phyloP scores from a whole-genome alignment of 2,888 invertebrate genomes.

The Sarcophaga carnaria region DNA sequence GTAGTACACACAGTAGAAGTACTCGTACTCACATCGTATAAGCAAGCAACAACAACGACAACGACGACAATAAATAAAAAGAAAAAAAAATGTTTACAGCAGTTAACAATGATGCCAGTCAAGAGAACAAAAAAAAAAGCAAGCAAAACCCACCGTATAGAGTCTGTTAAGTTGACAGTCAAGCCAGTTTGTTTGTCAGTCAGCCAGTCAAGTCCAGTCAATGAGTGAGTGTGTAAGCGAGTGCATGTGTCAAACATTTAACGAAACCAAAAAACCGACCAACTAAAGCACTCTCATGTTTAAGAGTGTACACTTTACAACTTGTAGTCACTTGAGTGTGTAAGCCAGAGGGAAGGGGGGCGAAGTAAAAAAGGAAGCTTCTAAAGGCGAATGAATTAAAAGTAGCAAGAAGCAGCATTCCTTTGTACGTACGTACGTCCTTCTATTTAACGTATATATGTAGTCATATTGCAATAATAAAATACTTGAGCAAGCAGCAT shows the following conservation, averaged over 20 bases:
- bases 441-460: slow-evolving; percentile 33
- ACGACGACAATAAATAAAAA: not conserved
- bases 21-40: not conserved
- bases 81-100: not conserved
- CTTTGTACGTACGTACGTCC: not conserved
- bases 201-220: not conserved
- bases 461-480: slow-evolving; percentile 64
- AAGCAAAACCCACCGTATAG: slow-evolving; percentile 42
- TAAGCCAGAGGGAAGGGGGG: slow-evolving; percentile 18
- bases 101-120: not conserved
- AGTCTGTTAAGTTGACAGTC: no score
- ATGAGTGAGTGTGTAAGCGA: not conserved
- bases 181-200: slow-evolving; percentile 41
- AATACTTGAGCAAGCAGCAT: slow-evolving; percentile 65
- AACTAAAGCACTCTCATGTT: slow-evolving; percentile 54
- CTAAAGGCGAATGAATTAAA: slow-evolving; percentile 61
- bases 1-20: slow-evolving; percentile 18
- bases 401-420: slow-evolving; percentile 63
- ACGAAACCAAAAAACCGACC: slow-evolving; percentile 39
- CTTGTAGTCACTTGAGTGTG: slow-evolving; percentile 66
- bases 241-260: slow-evolving; percentile 1
- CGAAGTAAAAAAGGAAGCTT: not conserved
- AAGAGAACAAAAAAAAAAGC: slow-evolving; percentile 28
- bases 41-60: not conserved
- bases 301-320: slow-evolving; percentile 64